Conservation (phyloP, 2,888 invertebrate genomes). For the Ellobium chinense region DNA sequence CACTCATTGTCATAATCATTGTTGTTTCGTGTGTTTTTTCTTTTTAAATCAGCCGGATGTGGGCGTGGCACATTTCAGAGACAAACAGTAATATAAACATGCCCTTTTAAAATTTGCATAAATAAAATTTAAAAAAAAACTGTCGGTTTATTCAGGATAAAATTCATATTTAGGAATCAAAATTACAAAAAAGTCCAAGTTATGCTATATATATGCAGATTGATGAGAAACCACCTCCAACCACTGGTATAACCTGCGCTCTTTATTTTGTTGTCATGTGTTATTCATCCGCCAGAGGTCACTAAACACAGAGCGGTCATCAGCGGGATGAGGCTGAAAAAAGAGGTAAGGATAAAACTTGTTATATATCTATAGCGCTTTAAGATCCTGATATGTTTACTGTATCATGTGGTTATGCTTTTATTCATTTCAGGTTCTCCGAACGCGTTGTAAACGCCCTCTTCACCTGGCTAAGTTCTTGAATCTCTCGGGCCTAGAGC, state of each 20-base stretch:
- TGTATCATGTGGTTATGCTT: not conserved
- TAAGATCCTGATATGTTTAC: not conserved
- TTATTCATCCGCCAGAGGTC: not conserved
- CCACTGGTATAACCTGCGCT: not conserved
- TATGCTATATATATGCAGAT: no score
- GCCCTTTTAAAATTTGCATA: no score
- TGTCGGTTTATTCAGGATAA: no score
- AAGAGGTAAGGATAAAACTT: conserved; percentile 23
- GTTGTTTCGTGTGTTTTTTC: no score
- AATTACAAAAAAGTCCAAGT: no score
- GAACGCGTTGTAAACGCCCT: conserved; percentile 60
- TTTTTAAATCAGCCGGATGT: no score
- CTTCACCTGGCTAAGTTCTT: conserved; percentile 64
- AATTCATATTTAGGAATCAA: no score
- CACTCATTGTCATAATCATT: no score
- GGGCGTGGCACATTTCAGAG: no score
- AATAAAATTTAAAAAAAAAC: no score
- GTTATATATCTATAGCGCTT: not conserved
- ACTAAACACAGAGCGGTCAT: not conserved
- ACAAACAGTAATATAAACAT: no score
- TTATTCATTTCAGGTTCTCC: conserved; percentile 60
- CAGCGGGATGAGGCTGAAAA: conserved; percentile 41
- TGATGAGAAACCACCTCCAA: no score
- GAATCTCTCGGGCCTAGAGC: conserved; percentile 66
- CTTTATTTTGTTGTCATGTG: not conserved